A percentile compares a stretch with the other conserved stretches of the same genome.
Evolutionary conservation across 2,797 vertebrate genomes (phyloP).

Genomic region (Labroides dimidiatus): DNA sequence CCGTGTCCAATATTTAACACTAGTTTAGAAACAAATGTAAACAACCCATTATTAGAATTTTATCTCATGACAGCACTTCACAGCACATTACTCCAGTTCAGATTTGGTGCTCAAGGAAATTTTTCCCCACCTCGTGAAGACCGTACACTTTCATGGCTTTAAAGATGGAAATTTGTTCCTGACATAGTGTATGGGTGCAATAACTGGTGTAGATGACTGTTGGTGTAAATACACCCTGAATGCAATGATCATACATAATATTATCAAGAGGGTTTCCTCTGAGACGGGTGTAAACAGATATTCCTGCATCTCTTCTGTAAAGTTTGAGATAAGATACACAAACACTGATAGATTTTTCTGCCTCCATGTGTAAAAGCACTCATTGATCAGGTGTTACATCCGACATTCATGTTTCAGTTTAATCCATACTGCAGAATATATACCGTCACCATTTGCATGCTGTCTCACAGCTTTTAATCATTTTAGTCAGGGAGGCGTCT

Average conservation of each 20-base stretch:
- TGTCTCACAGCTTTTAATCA: conserved; percentile 52
- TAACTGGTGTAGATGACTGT: too few relatives aligned
- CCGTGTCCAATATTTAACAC: too few relatives aligned
- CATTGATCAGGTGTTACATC: not conserved
- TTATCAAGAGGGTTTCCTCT: not conserved
- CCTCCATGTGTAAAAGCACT: not conserved
- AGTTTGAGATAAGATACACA: not conserved
- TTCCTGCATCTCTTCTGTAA: not conserved
- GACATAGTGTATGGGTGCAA: too few relatives aligned
- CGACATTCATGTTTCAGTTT: not conserved
- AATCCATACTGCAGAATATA: conserved; percentile 4
- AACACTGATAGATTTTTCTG: not conserved
- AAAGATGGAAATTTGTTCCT: too few relatives aligned
- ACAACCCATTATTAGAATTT: too few relatives aligned
- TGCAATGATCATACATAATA: not conserved
- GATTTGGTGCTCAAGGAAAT: too few relatives aligned
- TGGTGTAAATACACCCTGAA: too few relatives aligned
- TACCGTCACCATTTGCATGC: conserved; percentile 20
- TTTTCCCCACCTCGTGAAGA: too few relatives aligned
- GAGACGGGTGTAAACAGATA: not conserved
- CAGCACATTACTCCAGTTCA: too few relatives aligned
- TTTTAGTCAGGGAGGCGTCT: conserved; percentile 51
- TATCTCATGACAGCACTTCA: too few relatives aligned
- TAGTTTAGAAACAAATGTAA: too few relatives aligned
- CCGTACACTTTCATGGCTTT: too few relatives aligned